A percentile compares a stretch with the other conserved stretches of the same genome.
Conservation (phyloP, 2,113 vertebrate species). For the Sapajus apella region DNA sequence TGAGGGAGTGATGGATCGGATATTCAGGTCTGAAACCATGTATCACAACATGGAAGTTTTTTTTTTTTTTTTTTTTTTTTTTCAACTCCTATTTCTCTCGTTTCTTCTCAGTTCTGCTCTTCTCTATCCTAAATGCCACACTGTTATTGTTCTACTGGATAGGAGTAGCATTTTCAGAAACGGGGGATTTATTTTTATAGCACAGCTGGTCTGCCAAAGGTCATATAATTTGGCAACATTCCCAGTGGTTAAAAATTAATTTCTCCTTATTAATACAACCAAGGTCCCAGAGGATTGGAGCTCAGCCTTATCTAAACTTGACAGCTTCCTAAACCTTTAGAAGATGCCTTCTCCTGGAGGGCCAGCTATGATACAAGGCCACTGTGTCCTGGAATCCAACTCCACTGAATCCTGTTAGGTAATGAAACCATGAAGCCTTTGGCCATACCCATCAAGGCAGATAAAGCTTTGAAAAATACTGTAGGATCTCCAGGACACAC, state of each 20-base stretch:
- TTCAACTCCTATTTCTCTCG: slow-evolving; percentile 67
- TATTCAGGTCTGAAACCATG: slow-evolving; percentile 56
- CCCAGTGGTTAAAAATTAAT: slow-evolving; percentile 92
- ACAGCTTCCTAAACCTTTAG: slow-evolving; percentile 88
- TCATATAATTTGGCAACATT: slow-evolving; percentile 89
- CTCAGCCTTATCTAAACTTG: slow-evolving; percentile 89
- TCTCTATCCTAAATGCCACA: slow-evolving; percentile 66
- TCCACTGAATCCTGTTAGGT: slow-evolving; percentile 64
- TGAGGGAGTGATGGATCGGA: neutral
- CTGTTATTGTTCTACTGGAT: slow-evolving; percentile 78
- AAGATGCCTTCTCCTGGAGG: slow-evolving; percentile 84
- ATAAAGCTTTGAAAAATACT: neutral
- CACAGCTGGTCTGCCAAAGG: slow-evolving; percentile 89
- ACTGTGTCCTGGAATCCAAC: slow-evolving; percentile 72
- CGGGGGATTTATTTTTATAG: slow-evolving; percentile 87
- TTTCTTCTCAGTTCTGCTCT: slow-evolving; percentile 50
- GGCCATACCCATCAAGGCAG: neutral
- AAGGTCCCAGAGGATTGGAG: slow-evolving; percentile 86
- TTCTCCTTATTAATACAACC: slow-evolving; percentile 91
- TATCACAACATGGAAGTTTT: slow-evolving; percentile 28
- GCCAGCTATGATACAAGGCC: slow-evolving; percentile 80
- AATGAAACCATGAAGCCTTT: slow-evolving; percentile 40
- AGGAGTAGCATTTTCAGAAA: slow-evolving; percentile 82
- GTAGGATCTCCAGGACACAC: neutral
- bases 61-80: neutral